Base-by-base conservation (phyloP, 1,140 invertebrate genomes). In the Trichomalopsis sarcophagae region DNA sequence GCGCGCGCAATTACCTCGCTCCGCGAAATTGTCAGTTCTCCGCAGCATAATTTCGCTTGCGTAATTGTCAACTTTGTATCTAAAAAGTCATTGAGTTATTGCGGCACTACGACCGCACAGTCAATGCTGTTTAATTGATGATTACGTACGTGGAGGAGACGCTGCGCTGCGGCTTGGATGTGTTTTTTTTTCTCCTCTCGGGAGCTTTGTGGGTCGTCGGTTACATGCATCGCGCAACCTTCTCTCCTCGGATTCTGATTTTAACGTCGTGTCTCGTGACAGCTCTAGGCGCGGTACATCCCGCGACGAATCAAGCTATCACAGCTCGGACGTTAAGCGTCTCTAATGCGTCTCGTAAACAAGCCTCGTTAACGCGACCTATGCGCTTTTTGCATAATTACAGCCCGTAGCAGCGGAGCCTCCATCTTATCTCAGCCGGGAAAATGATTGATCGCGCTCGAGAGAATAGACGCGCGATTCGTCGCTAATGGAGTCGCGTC, bases 111-210 rank as follows among this genome's bases (percentile, higher is more conserved):
- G 27, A 69, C 78, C 66, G 62, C 78, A 69, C 55, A 69, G 30
- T 69, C 78, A 80, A 80, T 80, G 78, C 62, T 69, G 78, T 69
- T 80, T 69, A 80, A 69, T 80, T 80, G 55, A 69, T 80, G 78
- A 80, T 80, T 80, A 80, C 44, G n/a, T 40, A 44, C 47, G 5
- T 55, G 47, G 23, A 55, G 14, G 23, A 27, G 23, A 50, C 10
- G 44, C 75, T 50, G 75, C 75, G 30, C 21, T 62, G 36, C 2
- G 36, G 73, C 21, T 71, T 74, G 6, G 7, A 9, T n/a, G 36
- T 17, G 30, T 36, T 9, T n/a, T 74, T 40, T 74, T 40, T 27
- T 40, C 27, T 74, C 14, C 13, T 40, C 71, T 33, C 33, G 21
- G 4, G 21, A 21, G 4, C 55, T 62, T 62, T 62, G 17, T 62